Evolutionary conservation across 1,140 invertebrate species (phyloP), one percentile per base, ranked within the genome.

Genomic region (Megathymus violae): DNA sequence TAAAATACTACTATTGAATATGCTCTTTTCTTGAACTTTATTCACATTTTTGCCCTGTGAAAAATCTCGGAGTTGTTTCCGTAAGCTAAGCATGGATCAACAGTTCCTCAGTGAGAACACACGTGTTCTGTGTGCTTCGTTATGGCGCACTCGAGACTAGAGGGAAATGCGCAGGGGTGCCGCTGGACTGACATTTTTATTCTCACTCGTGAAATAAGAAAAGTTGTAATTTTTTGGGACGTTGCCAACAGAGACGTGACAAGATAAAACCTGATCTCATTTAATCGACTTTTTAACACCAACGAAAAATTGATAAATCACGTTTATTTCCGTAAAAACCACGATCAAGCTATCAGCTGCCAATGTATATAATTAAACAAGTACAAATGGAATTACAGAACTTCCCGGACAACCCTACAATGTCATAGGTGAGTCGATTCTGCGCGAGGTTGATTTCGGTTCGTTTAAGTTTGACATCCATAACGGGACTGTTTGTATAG

Each of bases 391-490:
- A 4, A 31, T n/a, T n/a, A 7, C 7, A 31, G 10, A 13, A 15
- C 7, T 0, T 27, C 16, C 25, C 13, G 25, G 70, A 64, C 65
- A 76, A 22, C 74, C 74, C 70, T 76, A 52, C 36, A 58, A 48
- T 68, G 66, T 66, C 65, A 67, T 67, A 69, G 67, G 67, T 73
- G 59, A 60, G 64, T 36, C 34, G 34, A 36, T 72, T 69, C 70
- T 69, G 69, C 67, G 62, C 62, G 71, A 68, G 75, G 79, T 85
- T 74, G 76, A 83, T 87, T 84, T 85, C 88, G 88, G 85, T 90
- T 90, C 88, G 88, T 90, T 90, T 88, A 90, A 88, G 85, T 88
- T n/a, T 85, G 85, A 86, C 85, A 82, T 87, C 84, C 79, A 87
- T 87, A 86, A 89, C 80, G 71, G 71, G 78, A 67, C 74, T 89